Evolutionary conservation across 2,888 invertebrate genomes (phyloP), one percentile per base, ranked within the genome.

Genomic region (Acleris emargana): DNA sequence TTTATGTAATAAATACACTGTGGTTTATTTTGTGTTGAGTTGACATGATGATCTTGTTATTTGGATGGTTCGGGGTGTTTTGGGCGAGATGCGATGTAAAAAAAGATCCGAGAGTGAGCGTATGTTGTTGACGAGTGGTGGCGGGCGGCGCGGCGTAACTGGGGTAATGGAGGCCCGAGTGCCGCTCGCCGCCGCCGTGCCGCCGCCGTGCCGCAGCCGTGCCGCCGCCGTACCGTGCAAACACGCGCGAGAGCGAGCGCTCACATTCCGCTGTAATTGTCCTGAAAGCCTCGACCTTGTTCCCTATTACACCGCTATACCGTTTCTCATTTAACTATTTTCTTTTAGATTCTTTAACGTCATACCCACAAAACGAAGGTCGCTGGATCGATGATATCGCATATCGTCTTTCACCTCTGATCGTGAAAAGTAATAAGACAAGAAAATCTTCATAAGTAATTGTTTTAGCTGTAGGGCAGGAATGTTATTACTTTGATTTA

Each of bases 241-340:
- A 58, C 52, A 66, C 66, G 67, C 50, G 62, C 64, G 63, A 60
- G 58, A 59, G 59, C 70, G 67, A 67, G 72, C 76, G 74, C 70
- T 81, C 80, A 81, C 81, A 77, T 83, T 84, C 85, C 70, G 73
- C 78, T 73, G 81, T 83, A 84, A 83, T 86, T 80, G 81, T 84
- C 78, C 78, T 79, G 78, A 80, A 81, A 80, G 76, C 77, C 73
- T 79, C 87, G 84, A 80, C 79, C 77, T 79, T 79, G 76, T 73
- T 68, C 62, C 25, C 59, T 59, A 54, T 45, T 55, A 57, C 58
- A 38, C 18, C 47, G 58, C 59, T 28, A 11, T 22, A 61, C 63
- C 51, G 32, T 61, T 59, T 42, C 20, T 55, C 28, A 16, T 47
- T 67, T 50, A 60, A 2, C 38, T 25, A 42, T 67, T 60, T 45